Evolutionary conservation across 2,888 invertebrate species (phyloP), one percentile per base, ranked within the genome.

Genomic region (Diarsia brunnea): DNA sequence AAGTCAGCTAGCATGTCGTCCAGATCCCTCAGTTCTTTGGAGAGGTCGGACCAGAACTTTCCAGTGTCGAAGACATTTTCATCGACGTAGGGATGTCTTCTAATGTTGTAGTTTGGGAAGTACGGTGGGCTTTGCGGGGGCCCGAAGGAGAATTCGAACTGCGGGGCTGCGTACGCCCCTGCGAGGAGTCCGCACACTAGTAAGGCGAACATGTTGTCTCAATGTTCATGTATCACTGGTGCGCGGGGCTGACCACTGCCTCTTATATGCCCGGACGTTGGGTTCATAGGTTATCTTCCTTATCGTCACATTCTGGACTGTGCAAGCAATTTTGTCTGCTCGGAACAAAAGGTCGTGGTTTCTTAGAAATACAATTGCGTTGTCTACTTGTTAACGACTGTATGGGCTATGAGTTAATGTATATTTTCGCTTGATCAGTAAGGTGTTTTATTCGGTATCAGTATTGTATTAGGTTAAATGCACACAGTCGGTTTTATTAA

Each of bases 31-130:
- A 96, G 82, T 75, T 95, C 93, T 16, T 81, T 88, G 4, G 88
- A 88, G 2, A 95, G 75, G 4, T 93, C 90, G 0, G 83, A 55
- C 95, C 95, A 96, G 86, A 95, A 95, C 24, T 87, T 87, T 47
- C 87, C 83, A 0, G 95, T 93, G 85, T 95, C 94, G 88, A 95
- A 95, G 0, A 94, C 19, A 21, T 91, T 87, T 0, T 91, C 91
- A 5, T 82, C 78, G 79, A 91, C 82, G 73, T 86, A 90, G 10
- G 88, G 84, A 24, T 72, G 68, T 19, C 79, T 75, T 51, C 85
- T 78, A 12, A 85, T 73, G 55, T 83, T 78, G 58, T 78, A 79
- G 19, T 85, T 71, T 0, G 76, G 81, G 38, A 73, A 83, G 65
- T 73, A 87, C 1, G 85, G 79, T 43, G 63, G 43, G 58, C 8